phyloP scores from a whole-genome alignment of 2,797 vertebrate species.

The Ctenopoma kingsleyae region DNA sequence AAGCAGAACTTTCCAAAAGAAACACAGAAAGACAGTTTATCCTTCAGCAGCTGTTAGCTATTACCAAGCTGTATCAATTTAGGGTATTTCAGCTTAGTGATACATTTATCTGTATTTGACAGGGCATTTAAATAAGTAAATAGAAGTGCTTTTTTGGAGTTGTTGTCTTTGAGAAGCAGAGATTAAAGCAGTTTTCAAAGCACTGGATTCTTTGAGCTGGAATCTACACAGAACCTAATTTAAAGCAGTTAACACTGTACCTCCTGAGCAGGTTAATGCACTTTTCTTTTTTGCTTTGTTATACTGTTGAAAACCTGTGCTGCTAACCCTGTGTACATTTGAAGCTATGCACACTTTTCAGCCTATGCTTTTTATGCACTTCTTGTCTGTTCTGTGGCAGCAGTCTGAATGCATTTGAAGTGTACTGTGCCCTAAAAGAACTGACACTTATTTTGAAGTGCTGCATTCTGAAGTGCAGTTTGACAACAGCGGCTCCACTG shows the following conservation, averaged over 20 bases:
- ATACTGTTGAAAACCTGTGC: background rate
- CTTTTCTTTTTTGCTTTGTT: slow-evolving; percentile 4
- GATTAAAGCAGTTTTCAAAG: slow-evolving; percentile 11
- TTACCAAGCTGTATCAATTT: too few relatives aligned
- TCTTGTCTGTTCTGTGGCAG: slow-evolving; percentile 2
- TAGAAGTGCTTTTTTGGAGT: background rate
- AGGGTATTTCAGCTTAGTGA: background rate
- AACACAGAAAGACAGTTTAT: background rate
- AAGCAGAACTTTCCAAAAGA: background rate
- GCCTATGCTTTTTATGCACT: background rate
- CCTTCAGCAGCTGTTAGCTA: background rate
- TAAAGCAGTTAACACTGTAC: background rate
- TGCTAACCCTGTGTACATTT: background rate
- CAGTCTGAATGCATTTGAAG: slow-evolving; percentile 14
- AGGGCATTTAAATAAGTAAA: background rate
- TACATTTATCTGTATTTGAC: background rate
- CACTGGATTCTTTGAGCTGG: slow-evolving; percentile 6
- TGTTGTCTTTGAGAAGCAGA: background rate
- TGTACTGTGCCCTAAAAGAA: slow-evolving; percentile 27
- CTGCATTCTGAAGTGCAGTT: slow-evolving; percentile 17
- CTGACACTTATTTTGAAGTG: slow-evolving; percentile 32
- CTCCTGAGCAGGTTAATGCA: background rate
- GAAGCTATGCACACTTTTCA: background rate
- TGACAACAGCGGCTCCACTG: slow-evolving; percentile 32
- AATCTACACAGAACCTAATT: slow-evolving; percentile 6